Evolutionary conservation across 2,888 invertebrate genomes (phyloP), one percentile per base, ranked within the genome.

Genomic region (Gymnoscelis rufifasciata): DNA sequence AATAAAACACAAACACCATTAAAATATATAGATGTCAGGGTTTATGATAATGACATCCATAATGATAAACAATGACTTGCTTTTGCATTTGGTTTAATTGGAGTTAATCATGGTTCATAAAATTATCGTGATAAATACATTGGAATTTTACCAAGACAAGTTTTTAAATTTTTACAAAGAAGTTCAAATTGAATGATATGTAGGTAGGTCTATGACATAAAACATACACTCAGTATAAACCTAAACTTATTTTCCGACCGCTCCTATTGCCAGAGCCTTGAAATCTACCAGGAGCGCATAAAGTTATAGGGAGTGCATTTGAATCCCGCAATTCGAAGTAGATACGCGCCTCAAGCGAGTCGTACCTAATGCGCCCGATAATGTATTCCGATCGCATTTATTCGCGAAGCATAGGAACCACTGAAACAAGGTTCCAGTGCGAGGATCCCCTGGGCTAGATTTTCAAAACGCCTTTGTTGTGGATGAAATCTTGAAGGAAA

Each of bases 351-450:
- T 82, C 80, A 72, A 81, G 79, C 77, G 82, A 78, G 72, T 66
- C 78, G 80, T 72, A 76, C 66, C 73, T 87, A 86, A 86, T 84
- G 77, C 76, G 74, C 74, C 71, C 75, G 80, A 80, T 83, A 83
- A 84, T 83, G 83, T 81, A 84, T 86, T 84, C 84, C 67, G 73
- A 83, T 83, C 74, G 78, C 76, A 83, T 86, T 81, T 83, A 80
- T 83, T 79, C 77, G 66, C 59, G 60, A 67, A 76, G 70, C 71
- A 78, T 80, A 77, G 78, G 74, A 77, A 76, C 74, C 74, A 74
- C 60, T 71, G 78, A 77, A 83, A 86, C 80, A 74, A 78, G 82
- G 76, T 79, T 82, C 74, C 76, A 68, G 70, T 64, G 57, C 62
- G 61, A 76, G 72, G 74, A 74, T 79, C 69, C 76, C 69, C 53